These are phyloP conservation scores for Drosophila sechellia DNA, from an alignment of 1,140 invertebrate species.

Conservation along the genomic window DNA sequence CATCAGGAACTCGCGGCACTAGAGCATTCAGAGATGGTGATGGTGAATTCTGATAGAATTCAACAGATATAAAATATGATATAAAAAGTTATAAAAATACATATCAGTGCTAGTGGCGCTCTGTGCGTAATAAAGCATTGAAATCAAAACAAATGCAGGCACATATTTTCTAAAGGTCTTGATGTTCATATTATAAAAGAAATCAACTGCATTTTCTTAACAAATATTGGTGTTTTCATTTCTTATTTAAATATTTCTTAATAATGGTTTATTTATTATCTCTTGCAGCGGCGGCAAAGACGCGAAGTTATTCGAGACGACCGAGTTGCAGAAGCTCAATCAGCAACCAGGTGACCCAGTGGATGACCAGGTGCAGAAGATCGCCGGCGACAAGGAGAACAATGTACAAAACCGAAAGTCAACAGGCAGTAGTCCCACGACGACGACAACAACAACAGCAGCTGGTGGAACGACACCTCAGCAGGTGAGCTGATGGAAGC, in stretches of 20 bases:
- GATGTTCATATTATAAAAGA: too few relatives aligned
- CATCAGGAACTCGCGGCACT: neutral
- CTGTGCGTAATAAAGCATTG: too few relatives aligned
- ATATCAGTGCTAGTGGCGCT: neutral
- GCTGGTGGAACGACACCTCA: constrained; percentile 31
- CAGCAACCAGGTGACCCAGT: constrained; percentile 15
- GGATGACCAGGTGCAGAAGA: constrained; percentile 28
- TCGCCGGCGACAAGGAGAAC: constrained; percentile 50
- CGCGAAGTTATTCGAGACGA: constrained; percentile 69
- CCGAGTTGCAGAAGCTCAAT: constrained; percentile 65
- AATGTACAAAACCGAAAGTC: constrained; percentile 53
- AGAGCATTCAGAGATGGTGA: neutral
- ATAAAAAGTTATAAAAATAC: neutral
- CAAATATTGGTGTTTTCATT: too few relatives aligned
- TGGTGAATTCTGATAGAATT: neutral
- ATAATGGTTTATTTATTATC: neutral
- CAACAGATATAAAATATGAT: neutral
- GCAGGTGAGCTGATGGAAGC: constrained; percentile 40
- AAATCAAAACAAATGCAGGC: neutral
- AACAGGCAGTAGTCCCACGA: constrained; percentile 37
- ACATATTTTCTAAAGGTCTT: neutral
- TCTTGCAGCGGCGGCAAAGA: constrained; percentile 71
- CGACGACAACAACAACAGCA: constrained; percentile 24
- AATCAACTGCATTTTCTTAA: too few relatives aligned
- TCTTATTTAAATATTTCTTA: too few relatives aligned